phyloP scores from a whole-genome alignment of 2,113 vertebrate species.

The Mobula hypostoma region DNA sequence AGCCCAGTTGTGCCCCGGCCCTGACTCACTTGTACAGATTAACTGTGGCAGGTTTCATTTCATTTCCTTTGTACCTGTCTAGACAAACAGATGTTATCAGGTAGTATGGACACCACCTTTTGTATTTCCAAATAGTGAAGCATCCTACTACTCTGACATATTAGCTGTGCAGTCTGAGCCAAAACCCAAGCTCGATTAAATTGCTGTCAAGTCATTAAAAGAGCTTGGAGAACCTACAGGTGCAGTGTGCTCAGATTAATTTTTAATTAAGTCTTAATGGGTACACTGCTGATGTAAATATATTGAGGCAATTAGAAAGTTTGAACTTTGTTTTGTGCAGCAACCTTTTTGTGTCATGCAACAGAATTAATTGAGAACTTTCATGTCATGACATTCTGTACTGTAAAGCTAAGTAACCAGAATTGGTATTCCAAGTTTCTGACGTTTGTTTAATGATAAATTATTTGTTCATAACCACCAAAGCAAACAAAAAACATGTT shows the following conservation, averaged over 20 bases:
- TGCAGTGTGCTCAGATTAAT: not conserved
- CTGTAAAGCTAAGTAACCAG: not conserved
- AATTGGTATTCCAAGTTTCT: not conserved
- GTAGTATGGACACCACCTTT: not conserved
- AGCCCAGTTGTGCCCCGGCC: not conserved
- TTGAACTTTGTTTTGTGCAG: not conserved
- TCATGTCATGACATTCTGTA: not conserved
- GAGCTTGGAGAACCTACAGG: not conserved
- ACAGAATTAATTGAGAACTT: not conserved
- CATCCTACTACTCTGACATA: not conserved
- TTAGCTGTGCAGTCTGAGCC: not conserved
- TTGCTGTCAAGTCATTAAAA: not conserved
- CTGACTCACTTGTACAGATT: not conserved
- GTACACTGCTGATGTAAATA: not conserved
- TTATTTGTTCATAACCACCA: conserved; percentile 1
- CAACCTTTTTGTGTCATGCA: not conserved
- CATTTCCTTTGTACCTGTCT: not conserved
- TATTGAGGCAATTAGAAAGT: not conserved
- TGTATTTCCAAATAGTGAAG: not conserved
- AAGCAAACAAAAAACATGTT: not conserved
- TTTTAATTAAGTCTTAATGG: not conserved
- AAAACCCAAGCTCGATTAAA: not conserved
- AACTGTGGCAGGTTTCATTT: not conserved
- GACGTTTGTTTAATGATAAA: conserved; percentile 10
- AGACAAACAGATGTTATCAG: not conserved